A percentile compares a stretch with the other conserved stretches of the same genome.
These are phyloP conservation scores for Elysia chlorotica DNA, from an alignment of 1,140 invertebrate genomes.

Conservation along the genomic window DNA sequence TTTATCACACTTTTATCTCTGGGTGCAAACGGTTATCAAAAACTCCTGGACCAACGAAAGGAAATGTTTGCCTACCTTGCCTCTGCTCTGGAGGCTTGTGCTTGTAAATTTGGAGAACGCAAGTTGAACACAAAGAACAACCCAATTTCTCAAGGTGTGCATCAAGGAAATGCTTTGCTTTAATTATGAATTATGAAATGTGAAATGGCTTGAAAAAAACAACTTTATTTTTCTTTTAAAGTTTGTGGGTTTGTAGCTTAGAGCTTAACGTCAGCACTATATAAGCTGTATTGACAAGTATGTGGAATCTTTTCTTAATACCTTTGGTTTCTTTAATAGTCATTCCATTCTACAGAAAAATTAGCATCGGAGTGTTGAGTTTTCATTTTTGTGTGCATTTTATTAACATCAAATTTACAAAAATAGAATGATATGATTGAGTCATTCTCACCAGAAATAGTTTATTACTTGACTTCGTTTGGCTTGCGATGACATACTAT, in stretches of 20 bases:
- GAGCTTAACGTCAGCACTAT: too few relatives aligned
- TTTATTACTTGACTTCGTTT: neutral
- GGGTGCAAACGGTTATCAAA: slow-evolving; percentile 73
- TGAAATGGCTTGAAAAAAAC: neutral
- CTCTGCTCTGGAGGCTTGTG: slow-evolving; percentile 68
- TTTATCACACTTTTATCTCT: slow-evolving; percentile 81
- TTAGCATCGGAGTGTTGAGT: neutral
- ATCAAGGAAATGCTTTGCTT: neutral
- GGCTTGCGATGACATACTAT: too few relatives aligned
- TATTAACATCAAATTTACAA: neutral
- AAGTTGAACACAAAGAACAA: slow-evolving; percentile 74
- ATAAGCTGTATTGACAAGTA: too few relatives aligned
- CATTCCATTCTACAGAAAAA: neutral
- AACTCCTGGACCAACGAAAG: slow-evolving; percentile 71
- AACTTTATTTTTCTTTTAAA: neutral
- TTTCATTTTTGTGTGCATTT: neutral
- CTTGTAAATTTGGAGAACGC: slow-evolving; percentile 69
- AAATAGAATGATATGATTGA: neutral
- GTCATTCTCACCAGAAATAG: neutral
- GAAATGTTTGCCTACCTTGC: slow-evolving; percentile 73
- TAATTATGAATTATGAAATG: neutral
- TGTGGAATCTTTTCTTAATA: neutral
- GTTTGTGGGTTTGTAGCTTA: too few relatives aligned
- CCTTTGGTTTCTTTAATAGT: neutral
- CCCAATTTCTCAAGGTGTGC: slow-evolving; percentile 76